Conservation (phyloP, 2,888 invertebrate genomes). For the Glyphotaelius pellucidus region DNA sequence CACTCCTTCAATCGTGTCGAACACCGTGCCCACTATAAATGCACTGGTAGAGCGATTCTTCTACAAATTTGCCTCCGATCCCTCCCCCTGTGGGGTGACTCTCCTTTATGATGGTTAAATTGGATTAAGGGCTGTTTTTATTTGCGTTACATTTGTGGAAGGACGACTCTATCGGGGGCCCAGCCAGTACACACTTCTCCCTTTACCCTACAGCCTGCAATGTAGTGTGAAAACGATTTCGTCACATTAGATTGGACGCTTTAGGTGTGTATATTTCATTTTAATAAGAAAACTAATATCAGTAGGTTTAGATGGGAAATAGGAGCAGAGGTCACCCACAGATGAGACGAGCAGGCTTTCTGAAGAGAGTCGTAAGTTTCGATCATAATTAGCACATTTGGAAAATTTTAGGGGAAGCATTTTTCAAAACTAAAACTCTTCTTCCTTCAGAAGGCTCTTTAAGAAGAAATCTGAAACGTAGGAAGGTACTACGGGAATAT, state of each 20-base stretch:
- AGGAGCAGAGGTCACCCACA: no score
- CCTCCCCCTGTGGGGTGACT: constrained; percentile 50
- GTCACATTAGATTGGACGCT: constrained; percentile 19
- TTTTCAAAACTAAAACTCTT: no score
- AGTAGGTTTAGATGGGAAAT: no score
- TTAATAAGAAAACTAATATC: no score
- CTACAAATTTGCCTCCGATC: constrained; percentile 41
- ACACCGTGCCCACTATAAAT: constrained; percentile 38
- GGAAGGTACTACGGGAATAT: no score
- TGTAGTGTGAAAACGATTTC: constrained; percentile 65
- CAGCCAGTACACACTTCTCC: constrained; percentile 16
- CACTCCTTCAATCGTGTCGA: constrained; percentile 34
- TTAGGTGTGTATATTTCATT: neutral
- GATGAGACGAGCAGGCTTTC: no score
- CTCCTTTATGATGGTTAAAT: constrained; percentile 65
- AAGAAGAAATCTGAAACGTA: no score
- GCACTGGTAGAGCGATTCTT: constrained; percentile 49
- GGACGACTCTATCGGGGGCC: constrained; percentile 46
- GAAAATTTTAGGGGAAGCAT: no score
- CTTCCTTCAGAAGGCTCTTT: no score
- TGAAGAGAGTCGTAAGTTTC: no score
- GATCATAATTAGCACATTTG: no score
- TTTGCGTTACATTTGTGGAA: constrained; percentile 63
- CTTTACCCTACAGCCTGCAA: constrained; percentile 59
- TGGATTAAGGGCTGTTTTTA: constrained; percentile 66